Conservation (phyloP, 2,888 invertebrate genomes). For the Chalcis sispes region DNA sequence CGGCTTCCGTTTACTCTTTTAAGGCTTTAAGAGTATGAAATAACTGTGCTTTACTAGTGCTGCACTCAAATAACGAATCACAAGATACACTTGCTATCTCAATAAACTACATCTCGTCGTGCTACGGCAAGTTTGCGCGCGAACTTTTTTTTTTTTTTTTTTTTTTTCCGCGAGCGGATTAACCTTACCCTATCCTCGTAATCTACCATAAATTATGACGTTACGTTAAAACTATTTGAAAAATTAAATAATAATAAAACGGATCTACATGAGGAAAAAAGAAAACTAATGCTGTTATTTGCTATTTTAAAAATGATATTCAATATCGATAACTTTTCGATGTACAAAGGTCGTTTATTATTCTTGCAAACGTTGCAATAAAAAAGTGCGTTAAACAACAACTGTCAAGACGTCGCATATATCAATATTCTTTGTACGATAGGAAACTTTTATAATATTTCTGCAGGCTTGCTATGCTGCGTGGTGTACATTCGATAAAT, state of each 20-base stretch:
- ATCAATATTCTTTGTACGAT: background rate
- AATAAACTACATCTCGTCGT: slow-evolving; percentile 17
- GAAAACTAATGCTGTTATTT: background rate
- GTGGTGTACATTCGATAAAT: too few species aligned
- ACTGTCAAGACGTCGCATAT: background rate
- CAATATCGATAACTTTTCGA: background rate
- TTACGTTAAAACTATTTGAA: background rate
- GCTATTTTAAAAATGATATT: background rate
- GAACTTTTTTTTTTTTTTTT: too few species aligned
- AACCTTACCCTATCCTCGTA: slow-evolving; percentile 1
- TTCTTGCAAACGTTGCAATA: too few species aligned
- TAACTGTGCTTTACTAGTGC: slow-evolving; percentile 25
- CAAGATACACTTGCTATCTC: background rate
- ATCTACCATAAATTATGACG: background rate
- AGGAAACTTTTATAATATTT: background rate
- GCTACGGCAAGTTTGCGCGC: too few species aligned
- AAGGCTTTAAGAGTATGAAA: slow-evolving; percentile 49
- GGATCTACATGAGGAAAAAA: background rate
- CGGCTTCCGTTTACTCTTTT: slow-evolving; percentile 50
- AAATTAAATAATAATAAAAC: too few species aligned
- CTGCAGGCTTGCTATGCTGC: background rate
- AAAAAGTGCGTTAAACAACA: too few species aligned
- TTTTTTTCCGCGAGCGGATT: slow-evolving; percentile 23
- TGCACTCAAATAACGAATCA: background rate
- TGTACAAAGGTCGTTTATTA: background rate